phyloP scores from a whole-genome alignment of 2,888 invertebrate species.

The Petrophora chlorosata region DNA sequence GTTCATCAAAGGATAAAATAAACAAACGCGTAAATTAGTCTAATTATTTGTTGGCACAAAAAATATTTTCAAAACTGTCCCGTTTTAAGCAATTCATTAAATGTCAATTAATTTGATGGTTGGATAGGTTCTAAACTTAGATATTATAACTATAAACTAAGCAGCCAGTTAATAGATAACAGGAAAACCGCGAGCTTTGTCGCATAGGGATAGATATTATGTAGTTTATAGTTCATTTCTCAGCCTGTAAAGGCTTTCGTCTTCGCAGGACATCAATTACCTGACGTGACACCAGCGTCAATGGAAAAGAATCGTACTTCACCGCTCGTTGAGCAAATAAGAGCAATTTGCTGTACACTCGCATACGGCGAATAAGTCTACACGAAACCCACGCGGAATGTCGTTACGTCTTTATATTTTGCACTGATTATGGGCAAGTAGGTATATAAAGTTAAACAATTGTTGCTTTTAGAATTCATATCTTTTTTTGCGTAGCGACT shows the following conservation, averaged over 20 bases:
- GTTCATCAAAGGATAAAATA: slow-evolving; percentile 6
- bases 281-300: slow-evolving; percentile 27
- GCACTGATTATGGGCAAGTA: too few relatives aligned
- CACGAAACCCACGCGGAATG: slow-evolving; percentile 47
- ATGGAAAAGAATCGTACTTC: slow-evolving; percentile 42
- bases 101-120: too few relatives aligned
- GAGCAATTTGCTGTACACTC: slow-evolving; percentile 54
- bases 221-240: too few relatives aligned
- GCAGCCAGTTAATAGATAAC: too few relatives aligned
- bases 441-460: too few relatives aligned
- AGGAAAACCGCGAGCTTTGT: too few relatives aligned
- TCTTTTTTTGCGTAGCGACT: too few relatives aligned
- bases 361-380: slow-evolving; percentile 51
- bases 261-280: slow-evolving; percentile 19
- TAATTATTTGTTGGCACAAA: too few relatives aligned
- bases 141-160: too few relatives aligned
- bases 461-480: too few relatives aligned
- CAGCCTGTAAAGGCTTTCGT: too few relatives aligned
- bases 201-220: background rate
- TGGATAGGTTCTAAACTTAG: too few relatives aligned
- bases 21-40: slow-evolving; percentile 1
- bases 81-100: background rate
- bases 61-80: background rate
- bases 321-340: slow-evolving; percentile 48
- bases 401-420: background rate